A percentile compares a stretch with the other conserved stretches of the same genome.
Conservation (phyloP, 2,888 invertebrate species). For the Beris morrisii region DNA sequence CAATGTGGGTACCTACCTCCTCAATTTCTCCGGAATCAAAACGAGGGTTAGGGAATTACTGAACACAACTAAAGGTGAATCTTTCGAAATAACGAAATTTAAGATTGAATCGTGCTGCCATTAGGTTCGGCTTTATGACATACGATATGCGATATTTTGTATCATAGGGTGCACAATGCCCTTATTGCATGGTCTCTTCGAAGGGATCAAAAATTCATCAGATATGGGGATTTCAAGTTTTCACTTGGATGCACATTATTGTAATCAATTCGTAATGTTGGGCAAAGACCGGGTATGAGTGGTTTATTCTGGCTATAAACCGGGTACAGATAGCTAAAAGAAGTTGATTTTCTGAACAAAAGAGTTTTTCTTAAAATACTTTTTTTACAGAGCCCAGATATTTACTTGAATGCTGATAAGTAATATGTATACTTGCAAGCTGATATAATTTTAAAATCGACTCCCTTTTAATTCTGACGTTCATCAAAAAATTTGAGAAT, state of each 20-base stretch:
- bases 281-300: no score
- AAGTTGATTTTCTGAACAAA: no score
- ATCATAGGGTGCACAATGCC: background rate
- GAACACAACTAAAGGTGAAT: background rate
- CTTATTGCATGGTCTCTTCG: background rate
- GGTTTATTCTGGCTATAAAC: no score
- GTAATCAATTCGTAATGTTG: constrained; percentile 24
- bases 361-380: no score
- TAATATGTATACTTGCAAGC: no score
- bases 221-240: constrained; percentile 27
- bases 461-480: no score
- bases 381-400: no score
- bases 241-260: constrained; percentile 26
- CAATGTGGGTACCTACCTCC: background rate
- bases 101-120: background rate
- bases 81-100: background rate
- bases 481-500: no score
- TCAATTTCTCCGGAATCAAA: background rate
- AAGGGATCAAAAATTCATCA: constrained; percentile 11
- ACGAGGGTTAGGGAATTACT: background rate
- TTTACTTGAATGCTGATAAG: no score
- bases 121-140: background rate
- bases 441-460: no score
- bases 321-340: no score
- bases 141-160: background rate